These are phyloP conservation scores for Rousettus leschenaultii DNA, from an alignment of 2,113 vertebrate genomes.

Conservation along the genomic window DNA sequence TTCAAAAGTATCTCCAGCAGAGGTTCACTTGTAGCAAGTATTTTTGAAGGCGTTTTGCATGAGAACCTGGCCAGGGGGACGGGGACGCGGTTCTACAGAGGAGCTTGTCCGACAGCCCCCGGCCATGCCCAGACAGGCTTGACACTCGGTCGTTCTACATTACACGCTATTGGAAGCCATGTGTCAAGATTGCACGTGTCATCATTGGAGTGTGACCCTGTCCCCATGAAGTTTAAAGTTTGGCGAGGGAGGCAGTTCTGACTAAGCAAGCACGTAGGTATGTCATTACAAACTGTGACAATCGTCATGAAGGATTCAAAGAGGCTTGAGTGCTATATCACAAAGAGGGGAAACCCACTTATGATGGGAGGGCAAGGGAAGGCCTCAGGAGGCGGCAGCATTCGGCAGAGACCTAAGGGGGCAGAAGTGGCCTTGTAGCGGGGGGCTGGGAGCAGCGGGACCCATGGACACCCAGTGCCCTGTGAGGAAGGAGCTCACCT, in stretches of 20 bases:
- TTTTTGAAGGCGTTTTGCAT: background rate
- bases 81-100: background rate
- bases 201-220: background rate
- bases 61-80: background rate
- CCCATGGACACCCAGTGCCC: background rate
- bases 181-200: background rate
- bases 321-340: background rate
- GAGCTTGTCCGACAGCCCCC: fast-evolving
- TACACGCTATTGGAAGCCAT: background rate
- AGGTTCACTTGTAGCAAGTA: background rate
- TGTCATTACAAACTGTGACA: background rate
- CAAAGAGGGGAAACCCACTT: too few relatives aligned
- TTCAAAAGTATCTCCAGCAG: background rate
- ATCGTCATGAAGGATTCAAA: background rate
- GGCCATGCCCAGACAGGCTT: background rate
- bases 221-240: too few relatives aligned
- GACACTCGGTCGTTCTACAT: background rate
- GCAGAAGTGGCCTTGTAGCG: background rate
- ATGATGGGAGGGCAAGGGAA: too few relatives aligned
- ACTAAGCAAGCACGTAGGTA: background rate
- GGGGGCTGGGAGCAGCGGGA: fast-evolving
- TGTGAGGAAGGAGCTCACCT: background rate
- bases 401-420: background rate
- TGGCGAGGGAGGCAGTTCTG: background rate
- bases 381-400: background rate